These are phyloP conservation scores for Zygaena filipendulae DNA, from an alignment of 2,888 invertebrate species.

Conservation along the genomic window DNA sequence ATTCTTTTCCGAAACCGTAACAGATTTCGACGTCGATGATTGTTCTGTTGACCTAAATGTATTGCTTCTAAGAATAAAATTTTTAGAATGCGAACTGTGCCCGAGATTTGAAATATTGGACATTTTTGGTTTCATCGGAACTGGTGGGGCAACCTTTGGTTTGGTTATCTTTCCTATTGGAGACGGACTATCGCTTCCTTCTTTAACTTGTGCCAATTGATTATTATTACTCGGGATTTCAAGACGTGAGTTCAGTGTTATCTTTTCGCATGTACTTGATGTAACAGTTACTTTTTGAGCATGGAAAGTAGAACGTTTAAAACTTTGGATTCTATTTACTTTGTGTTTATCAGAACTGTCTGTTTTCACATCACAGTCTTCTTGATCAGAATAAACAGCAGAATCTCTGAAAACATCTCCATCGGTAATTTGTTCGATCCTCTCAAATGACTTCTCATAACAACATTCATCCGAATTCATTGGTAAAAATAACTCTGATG, in stretches of 20 bases:
- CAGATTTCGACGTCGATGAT: slow-evolving; percentile 34
- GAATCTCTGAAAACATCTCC: slow-evolving; percentile 82
- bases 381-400: slow-evolving; percentile 84
- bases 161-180: slow-evolving; percentile 37
- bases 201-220: slow-evolving; percentile 19
- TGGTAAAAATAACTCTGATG: slow-evolving; percentile 20
- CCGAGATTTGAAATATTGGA: slow-evolving; percentile 26
- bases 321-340: slow-evolving; percentile 34
- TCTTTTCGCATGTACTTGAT: slow-evolving; percentile 29
- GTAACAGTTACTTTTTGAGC: slow-evolving; percentile 30
- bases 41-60: slow-evolving; percentile 27
- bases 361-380: slow-evolving; percentile 51
- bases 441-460: slow-evolving; percentile 81
- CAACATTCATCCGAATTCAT: slow-evolving; percentile 72
- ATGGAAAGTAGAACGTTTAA: slow-evolving; percentile 38
- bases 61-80: slow-evolving; percentile 19
- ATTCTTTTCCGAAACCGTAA: slow-evolving; percentile 14
- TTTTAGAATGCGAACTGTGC: too few species aligned
- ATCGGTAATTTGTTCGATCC: slow-evolving; percentile 76
- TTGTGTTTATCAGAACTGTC: slow-evolving; percentile 19
- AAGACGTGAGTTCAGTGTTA: slow-evolving; percentile 22
- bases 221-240: slow-evolving; percentile 20
- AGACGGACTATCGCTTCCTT: slow-evolving; percentile 19
- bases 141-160: slow-evolving; percentile 70
- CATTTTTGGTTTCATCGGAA: slow-evolving; percentile 71